Conservation (phyloP, 2,797 vertebrate species). For the Novumbra hubbsi region DNA sequence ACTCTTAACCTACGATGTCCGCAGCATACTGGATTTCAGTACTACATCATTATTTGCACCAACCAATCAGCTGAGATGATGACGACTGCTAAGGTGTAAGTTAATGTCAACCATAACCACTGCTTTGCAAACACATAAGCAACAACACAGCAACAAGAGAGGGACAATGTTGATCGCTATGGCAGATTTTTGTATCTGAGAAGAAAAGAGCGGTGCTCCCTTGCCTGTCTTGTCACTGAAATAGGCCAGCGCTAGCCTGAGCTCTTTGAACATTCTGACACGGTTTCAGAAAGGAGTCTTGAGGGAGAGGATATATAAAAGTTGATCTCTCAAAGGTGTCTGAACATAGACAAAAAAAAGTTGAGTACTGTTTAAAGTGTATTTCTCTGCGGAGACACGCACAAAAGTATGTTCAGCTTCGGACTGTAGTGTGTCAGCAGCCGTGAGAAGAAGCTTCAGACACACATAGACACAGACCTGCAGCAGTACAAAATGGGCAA, state of each 20-base stretch:
- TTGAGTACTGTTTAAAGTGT: constrained; percentile 59
- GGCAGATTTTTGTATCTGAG: constrained; percentile 46
- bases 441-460: constrained; percentile 16
- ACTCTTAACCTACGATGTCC: too few relatives aligned
- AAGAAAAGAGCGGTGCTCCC: constrained; percentile 40
- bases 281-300: constrained; percentile 65
- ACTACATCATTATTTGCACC: too few relatives aligned
- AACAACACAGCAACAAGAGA: constrained; percentile 7
- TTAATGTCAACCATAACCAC: too few relatives aligned
- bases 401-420: constrained; percentile 37
- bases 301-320: constrained; percentile 60
- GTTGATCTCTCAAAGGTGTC: constrained; percentile 66
- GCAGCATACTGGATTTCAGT: too few relatives aligned
- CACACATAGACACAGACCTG: constrained; percentile 2
- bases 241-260: constrained; percentile 63
- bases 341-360: constrained; percentile 56
- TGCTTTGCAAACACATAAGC: too few relatives aligned
- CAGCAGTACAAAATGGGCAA: constrained; percentile 14
- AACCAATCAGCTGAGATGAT: too few relatives aligned
- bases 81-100: too few relatives aligned
- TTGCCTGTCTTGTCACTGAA: constrained; percentile 66
- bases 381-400: constrained; percentile 40
- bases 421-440: constrained; percentile 26
- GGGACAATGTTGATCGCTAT: constrained; percentile 39
- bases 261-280: constrained; percentile 69